phyloP scores from a whole-genome alignment of 2,113 vertebrate species.

The Cyanoliseus patagonus region DNA sequence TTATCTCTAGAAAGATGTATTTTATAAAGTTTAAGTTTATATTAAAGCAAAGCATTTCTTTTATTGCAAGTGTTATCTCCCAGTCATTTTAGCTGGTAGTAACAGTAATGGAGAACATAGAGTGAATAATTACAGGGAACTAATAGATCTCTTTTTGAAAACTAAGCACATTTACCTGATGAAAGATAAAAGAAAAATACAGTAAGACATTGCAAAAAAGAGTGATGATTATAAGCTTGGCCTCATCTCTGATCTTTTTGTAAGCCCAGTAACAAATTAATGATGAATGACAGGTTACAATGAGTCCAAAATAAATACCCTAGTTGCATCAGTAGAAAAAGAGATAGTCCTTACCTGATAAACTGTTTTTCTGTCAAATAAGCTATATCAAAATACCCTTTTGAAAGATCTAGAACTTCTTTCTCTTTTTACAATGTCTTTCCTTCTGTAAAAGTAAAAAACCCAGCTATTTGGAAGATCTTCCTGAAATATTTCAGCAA shows the following conservation, averaged over 20 bases:
- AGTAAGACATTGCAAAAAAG: not conserved
- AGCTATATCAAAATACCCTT: not conserved
- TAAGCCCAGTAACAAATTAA: not conserved
- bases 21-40: not conserved
- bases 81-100: rapidly evolving
- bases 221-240: not conserved
- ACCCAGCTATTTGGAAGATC: not conserved
- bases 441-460: not conserved
- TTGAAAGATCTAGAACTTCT: not conserved
- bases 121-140: not conserved
- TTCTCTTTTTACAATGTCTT: not conserved
- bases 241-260: not conserved
- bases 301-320: not conserved
- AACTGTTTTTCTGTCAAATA: not conserved
- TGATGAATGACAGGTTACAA: not conserved
- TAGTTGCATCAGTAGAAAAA: not conserved
- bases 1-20: not conserved
- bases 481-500: not conserved
- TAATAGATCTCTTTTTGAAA: not conserved
- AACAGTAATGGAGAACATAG: not conserved
- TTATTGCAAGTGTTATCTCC: not conserved
- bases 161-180: not conserved
- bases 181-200: not conserved
- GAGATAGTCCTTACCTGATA: not conserved
- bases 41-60: not conserved